A percentile compares a stretch with the other conserved stretches of the same genome.
Conservation (phyloP, 2,113 vertebrate genomes). For the Poecilia latipinna region DNA sequence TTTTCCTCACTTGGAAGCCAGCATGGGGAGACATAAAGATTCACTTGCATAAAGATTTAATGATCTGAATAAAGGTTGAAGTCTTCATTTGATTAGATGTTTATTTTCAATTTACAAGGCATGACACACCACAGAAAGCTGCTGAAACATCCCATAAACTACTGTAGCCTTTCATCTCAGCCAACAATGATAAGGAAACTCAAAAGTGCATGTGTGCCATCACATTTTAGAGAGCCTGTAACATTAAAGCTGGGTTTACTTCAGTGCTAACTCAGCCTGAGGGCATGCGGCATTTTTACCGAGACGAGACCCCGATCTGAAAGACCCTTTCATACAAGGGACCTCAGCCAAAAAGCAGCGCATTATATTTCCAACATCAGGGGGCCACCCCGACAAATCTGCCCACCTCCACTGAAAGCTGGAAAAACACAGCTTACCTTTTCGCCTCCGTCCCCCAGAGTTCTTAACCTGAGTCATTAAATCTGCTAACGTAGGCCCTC, state of each 20-base stretch:
- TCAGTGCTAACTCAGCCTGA: slow-evolving; percentile 17
- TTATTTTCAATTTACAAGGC: background rate
- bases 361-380: slow-evolving; percentile 43
- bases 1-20: too few relatives aligned
- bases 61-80: background rate
- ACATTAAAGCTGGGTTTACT: background rate
- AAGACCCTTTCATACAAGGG: slow-evolving; percentile 66
- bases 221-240: background rate
- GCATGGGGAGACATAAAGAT: too few relatives aligned
- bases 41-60: too few relatives aligned
- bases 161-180: slow-evolving; percentile 15
- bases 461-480: slow-evolving; percentile 41
- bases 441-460: slow-evolving; percentile 40
- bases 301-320: slow-evolving; percentile 39
- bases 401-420: background rate
- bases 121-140: background rate
- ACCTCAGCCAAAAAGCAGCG: slow-evolving; percentile 45
- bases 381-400: slow-evolving; percentile 6
- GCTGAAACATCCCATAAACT: background rate
- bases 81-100: background rate
- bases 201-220: background rate
- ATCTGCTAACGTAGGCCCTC: background rate
- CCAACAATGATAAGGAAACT: background rate
- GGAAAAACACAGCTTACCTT: slow-evolving; percentile 51
- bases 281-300: slow-evolving; percentile 23